Evolutionary conservation across 23 tunicate genomes (phyloP).

Genomic region (Trididemnum miniatum): DNA sequence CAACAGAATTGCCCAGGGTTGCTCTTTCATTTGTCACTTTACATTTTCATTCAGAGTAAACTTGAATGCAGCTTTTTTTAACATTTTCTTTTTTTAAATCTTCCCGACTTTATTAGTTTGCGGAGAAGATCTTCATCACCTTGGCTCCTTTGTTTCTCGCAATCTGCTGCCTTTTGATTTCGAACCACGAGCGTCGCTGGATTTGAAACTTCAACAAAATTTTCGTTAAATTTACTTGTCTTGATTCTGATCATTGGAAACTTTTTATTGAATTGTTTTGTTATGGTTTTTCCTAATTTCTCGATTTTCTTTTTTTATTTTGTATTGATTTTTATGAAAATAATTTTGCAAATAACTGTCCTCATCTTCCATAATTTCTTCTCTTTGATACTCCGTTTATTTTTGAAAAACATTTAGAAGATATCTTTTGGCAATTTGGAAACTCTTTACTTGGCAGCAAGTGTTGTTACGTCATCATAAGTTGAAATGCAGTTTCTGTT

Average conservation of each 20-base stretch:
- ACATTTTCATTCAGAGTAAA: too few species aligned
- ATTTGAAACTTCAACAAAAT: not conserved
- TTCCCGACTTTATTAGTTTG: too few species aligned
- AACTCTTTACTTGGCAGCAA: too few species aligned
- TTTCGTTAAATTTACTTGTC: not conserved
- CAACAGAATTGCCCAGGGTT: not conserved
- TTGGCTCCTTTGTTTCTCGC: not conserved
- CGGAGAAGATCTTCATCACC: too few species aligned
- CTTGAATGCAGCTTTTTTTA: too few species aligned
- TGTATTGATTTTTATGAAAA: not conserved
- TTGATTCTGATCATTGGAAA: not conserved
- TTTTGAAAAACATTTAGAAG: too few species aligned
- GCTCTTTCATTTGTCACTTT: not conserved
- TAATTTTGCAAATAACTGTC: constrained; percentile 25
- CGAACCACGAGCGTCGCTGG: constrained; percentile 27
- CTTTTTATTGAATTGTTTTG: not conserved
- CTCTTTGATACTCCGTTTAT: too few species aligned
- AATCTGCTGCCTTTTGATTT: not conserved
- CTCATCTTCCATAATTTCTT: too few species aligned
- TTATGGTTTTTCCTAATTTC: not conserved
- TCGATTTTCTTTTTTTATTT: not conserved
- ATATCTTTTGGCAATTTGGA: too few species aligned
- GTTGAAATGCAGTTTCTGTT: too few species aligned
- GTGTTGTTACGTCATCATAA: too few species aligned
- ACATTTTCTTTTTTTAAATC: too few species aligned